Evolutionary conservation across 2,797 vertebrate species (phyloP).

Genomic region (Calcarius lapponicus): DNA sequence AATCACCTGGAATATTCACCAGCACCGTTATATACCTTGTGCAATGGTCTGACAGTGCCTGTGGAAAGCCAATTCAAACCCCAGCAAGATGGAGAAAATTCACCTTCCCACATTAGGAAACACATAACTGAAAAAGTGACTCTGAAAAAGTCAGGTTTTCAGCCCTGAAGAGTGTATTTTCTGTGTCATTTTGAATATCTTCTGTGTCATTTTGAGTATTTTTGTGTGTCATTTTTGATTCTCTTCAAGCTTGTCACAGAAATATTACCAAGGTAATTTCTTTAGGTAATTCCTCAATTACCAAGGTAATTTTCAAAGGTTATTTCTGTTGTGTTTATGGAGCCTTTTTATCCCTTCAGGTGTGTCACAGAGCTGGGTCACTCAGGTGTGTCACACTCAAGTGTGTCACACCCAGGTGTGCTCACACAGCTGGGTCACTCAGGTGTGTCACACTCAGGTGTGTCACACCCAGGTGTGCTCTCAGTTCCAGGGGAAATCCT

Average conservation of each 20-base stretch:
- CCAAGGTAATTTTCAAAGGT: not conserved
- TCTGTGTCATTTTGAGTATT: not conserved
- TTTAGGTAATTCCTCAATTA: not conserved
- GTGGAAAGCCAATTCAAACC: not conserved
- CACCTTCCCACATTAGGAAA: not conserved
- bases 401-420: not conserved
- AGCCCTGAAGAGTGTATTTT: not conserved
- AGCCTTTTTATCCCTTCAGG: not conserved
- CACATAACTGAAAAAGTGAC: not conserved
- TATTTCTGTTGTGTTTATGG: not conserved
- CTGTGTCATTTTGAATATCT: not conserved
- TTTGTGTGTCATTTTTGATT: not conserved
- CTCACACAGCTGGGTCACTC: not conserved
- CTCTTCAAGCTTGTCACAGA: not conserved
- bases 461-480: not conserved
- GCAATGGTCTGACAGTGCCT: fast-evolving
- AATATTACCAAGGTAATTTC: not conserved
- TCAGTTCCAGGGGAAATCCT: not conserved
- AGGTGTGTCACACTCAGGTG: not conserved
- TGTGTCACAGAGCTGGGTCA: not conserved
- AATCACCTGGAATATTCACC: not conserved
- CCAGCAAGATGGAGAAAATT: not conserved
- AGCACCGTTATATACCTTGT: not conserved
- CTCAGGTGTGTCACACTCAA: not conserved
- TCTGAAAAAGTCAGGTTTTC: not conserved